Evolutionary conservation across 2,888 invertebrate genomes (phyloP).

Genomic region (Chaetogeoica ovagalla): DNA sequence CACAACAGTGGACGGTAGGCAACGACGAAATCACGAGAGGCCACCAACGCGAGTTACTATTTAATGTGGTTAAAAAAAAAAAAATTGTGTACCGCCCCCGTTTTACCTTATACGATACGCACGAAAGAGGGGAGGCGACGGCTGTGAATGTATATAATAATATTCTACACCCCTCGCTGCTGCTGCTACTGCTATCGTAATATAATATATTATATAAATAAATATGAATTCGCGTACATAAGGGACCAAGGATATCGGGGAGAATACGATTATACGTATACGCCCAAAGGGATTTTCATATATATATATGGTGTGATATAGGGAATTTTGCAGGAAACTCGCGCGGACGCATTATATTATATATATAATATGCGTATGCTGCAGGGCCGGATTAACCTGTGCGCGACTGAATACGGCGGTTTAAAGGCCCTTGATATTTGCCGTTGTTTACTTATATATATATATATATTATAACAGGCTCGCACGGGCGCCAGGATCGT

Average conservation of each 20-base stretch:
- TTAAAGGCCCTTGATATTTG: no score
- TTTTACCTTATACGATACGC: background rate
- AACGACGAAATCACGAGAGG: constrained; percentile 16
- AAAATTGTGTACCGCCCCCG: constrained; percentile 17
- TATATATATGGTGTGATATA: no score
- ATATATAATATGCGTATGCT: no score
- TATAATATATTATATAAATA: background rate
- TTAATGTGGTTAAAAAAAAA: constrained; percentile 42
- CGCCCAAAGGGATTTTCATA: constrained; percentile 22
- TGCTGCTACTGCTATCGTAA: background rate
- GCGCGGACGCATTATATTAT: background rate
- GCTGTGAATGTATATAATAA: background rate
- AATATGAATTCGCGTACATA: background rate
- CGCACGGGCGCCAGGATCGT: no score
- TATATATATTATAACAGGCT: no score
- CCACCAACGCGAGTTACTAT: background rate
- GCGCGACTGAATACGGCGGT: no score
- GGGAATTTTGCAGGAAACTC: constrained; percentile 5
- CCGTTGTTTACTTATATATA: no score
- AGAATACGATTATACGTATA: constrained; percentile 15
- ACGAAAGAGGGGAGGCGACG: background rate
- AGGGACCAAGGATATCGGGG: constrained; percentile 15
- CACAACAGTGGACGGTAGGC: no score
- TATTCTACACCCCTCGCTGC: constrained; percentile 20
- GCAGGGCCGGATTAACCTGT: no score